Percentiles rank a stretch among this genome's conserved stretches.
phyloP scores from a whole-genome alignment of 2,888 invertebrate genomes.

The Leptinotarsa haldemani region DNA sequence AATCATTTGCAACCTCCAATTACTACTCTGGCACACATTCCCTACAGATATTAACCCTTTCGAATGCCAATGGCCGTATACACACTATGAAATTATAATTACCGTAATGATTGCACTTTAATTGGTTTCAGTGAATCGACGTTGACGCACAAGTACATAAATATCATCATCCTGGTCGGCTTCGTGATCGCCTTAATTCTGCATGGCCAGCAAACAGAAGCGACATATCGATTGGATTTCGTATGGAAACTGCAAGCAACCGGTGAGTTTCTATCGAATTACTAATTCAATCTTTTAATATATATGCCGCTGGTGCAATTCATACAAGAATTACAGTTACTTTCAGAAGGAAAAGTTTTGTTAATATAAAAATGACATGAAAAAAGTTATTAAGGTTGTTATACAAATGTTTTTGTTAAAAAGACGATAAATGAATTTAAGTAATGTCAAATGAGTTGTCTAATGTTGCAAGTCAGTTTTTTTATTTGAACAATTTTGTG shows the following conservation, averaged over 20 bases:
- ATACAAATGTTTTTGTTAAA: too few relatives aligned
- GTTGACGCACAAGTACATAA: conserved; percentile 66
- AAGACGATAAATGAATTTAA: too few relatives aligned
- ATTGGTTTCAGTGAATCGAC: conserved; percentile 56
- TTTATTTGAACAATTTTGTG: too few relatives aligned
- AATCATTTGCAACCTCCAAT: not conserved
- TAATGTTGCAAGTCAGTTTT: too few relatives aligned
- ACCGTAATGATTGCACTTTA: conserved; percentile 9
- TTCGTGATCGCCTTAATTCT: conserved; percentile 86
- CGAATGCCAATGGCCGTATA: not conserved
- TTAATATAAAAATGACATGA: too few relatives aligned
- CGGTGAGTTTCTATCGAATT: conserved; percentile 66
- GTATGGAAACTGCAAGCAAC: conserved; percentile 97
- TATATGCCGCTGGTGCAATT: too few relatives aligned
- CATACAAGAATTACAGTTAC: too few relatives aligned
- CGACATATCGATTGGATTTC: conserved; percentile 93
- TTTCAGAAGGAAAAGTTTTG: too few relatives aligned
- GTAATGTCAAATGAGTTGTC: too few relatives aligned
- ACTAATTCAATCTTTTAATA: too few relatives aligned
- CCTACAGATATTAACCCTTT: conserved; percentile 8
- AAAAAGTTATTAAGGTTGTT: too few relatives aligned
- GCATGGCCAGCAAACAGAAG: conserved; percentile 94
- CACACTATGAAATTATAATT: conserved; percentile 2
- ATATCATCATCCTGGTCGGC: conserved; percentile 77
- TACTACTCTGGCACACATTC: not conserved